Evolutionary conservation across 2,888 invertebrate species (phyloP).

Genomic region (Lamproptera curius): DNA sequence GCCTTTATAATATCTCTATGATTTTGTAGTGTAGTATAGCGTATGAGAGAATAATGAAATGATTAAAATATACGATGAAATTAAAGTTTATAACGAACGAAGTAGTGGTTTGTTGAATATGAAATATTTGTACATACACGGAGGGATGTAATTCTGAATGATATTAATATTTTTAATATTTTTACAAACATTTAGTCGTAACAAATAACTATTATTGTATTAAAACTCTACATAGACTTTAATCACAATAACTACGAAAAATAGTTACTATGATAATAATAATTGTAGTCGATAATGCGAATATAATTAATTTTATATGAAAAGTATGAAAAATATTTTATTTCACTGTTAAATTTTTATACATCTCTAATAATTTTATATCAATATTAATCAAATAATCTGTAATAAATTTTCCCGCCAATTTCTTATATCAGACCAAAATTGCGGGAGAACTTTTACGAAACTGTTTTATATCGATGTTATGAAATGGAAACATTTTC

Average conservation of each 20-base stretch:
- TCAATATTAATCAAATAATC: constrained; percentile 20
- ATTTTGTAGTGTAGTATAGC: constrained; percentile 49
- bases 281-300: constrained; percentile 24
- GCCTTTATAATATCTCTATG: constrained; percentile 43
- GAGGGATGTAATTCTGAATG: constrained; percentile 66
- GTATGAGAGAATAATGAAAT: constrained; percentile 59
- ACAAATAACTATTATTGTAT: constrained; percentile 44
- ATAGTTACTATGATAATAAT: constrained; percentile 43
- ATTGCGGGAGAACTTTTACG: constrained; percentile 26
- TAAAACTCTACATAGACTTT: constrained; percentile 52
- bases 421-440: constrained; percentile 23
- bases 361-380: constrained; percentile 35
- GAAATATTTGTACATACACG: constrained; percentile 44
- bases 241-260: constrained; percentile 47
- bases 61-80: constrained; percentile 39
- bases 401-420: constrained; percentile 19
- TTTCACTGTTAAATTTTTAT: constrained; percentile 43
- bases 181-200: constrained; percentile 59
- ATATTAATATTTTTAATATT: constrained; percentile 71
- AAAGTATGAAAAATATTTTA: constrained; percentile 38
- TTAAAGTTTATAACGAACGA: constrained; percentile 27
- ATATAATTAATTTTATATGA: constrained; percentile 39
- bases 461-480: constrained; percentile 36
- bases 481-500: constrained; percentile 53
- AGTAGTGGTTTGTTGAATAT: constrained; percentile 8